Conservation (phyloP, 2,888 invertebrate genomes). For the Tipula lateralis region DNA sequence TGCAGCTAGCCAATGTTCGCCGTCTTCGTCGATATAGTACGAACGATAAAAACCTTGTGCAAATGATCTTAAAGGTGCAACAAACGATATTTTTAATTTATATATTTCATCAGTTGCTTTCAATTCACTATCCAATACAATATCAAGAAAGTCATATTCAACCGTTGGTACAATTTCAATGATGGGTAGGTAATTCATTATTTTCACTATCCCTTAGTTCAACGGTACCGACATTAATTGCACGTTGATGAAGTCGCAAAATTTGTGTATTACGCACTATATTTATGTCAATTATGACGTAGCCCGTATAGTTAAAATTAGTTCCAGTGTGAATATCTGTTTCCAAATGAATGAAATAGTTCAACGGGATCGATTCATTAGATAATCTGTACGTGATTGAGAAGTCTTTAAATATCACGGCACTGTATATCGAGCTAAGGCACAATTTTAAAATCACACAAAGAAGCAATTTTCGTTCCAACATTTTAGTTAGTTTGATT, state of each 20-base stretch:
- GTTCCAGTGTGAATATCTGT: slow-evolving; percentile 48
- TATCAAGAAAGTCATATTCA: neutral
- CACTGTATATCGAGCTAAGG: too few relatives aligned
- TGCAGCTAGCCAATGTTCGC: slow-evolving; percentile 50
- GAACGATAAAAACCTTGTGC: slow-evolving; percentile 59
- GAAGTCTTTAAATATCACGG: too few relatives aligned
- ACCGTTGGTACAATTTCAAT: neutral
- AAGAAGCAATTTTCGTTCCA: too few relatives aligned
- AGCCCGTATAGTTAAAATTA: slow-evolving; percentile 45
- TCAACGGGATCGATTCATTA: slow-evolving; percentile 49
- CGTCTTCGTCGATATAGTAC: slow-evolving; percentile 42
- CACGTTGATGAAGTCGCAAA: slow-evolving; percentile 55
- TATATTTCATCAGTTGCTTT: slow-evolving; percentile 40
- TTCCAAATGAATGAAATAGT: slow-evolving; percentile 52
- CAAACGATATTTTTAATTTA: slow-evolving; percentile 51
- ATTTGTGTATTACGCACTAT: slow-evolving; percentile 50
- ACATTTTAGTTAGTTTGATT: too few relatives aligned
- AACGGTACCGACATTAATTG: slow-evolving; percentile 47
- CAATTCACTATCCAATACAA: neutral
- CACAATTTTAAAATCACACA: too few relatives aligned
- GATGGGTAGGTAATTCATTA: neutral
- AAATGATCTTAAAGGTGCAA: slow-evolving; percentile 53
- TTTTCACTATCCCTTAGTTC: neutral
- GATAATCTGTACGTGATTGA: slow-evolving; percentile 54
- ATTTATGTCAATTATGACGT: slow-evolving; percentile 50